A percentile compares a stretch with the other conserved stretches of the same genome.
Evolutionary conservation across 2,113 vertebrate genomes (phyloP).

Genomic region (Triplophysa rosa): DNA sequence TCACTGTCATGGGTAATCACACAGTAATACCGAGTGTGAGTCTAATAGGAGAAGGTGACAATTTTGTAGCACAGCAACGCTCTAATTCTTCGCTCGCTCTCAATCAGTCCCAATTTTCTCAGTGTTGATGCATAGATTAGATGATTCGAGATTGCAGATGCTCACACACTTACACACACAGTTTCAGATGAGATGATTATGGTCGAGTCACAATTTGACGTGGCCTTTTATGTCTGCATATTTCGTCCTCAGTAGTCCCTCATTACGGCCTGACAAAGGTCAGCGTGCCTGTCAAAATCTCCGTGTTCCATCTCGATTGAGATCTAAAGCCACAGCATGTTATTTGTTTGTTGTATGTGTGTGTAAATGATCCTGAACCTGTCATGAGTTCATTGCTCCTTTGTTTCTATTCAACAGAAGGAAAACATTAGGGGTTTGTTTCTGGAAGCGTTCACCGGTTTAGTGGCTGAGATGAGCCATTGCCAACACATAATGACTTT

Average conservation of each 20-base stretch:
- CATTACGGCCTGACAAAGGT: slow-evolving; percentile 68
- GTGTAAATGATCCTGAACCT: slow-evolving; percentile 3
- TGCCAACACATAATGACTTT: slow-evolving; percentile 17
- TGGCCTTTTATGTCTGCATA: slow-evolving; percentile 44
- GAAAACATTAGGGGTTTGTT: not conserved
- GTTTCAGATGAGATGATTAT: slow-evolving; percentile 39
- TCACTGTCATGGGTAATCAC: slow-evolving; percentile 45
- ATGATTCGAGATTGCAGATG: slow-evolving; percentile 30
- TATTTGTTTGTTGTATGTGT: slow-evolving; percentile 1
- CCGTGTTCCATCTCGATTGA: slow-evolving; percentile 58
- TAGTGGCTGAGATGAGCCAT: slow-evolving; percentile 20
- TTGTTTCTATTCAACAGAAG: not conserved
- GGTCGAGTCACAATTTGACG: slow-evolving; percentile 59
- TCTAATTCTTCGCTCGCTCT: not conserved
- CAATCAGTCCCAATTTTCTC: slow-evolving; percentile 49
- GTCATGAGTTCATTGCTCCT: slow-evolving; percentile 11
- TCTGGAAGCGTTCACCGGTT: slow-evolving; percentile 1
- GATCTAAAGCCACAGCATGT: slow-evolving; percentile 45
- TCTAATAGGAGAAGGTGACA: slow-evolving; percentile 48
- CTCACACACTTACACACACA: slow-evolving; percentile 27
- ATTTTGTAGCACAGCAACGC: slow-evolving; percentile 48
- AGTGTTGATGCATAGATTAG: slow-evolving; percentile 47
- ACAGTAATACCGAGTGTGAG: slow-evolving; percentile 38
- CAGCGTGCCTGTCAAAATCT: slow-evolving; percentile 67
- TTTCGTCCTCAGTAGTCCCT: slow-evolving; percentile 53